Evolutionary conservation across 1,140 invertebrate genomes (phyloP).

Genomic region (Drosophila lini): DNA sequence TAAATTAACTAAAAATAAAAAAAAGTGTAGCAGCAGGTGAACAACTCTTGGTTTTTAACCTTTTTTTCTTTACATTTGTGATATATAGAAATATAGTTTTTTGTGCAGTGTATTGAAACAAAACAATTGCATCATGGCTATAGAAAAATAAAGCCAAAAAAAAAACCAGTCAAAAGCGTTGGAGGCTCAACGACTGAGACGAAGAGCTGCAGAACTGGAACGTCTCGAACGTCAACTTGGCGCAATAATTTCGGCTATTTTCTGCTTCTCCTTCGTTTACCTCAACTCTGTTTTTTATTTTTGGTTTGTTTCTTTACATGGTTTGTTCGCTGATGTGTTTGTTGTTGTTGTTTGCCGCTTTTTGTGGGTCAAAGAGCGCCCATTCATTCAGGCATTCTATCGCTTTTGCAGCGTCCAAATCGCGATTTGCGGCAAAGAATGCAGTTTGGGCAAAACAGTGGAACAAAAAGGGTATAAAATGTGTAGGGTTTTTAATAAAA

Average conservation of each 20-base stretch:
- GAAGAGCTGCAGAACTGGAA: conserved; percentile 62
- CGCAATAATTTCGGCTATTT: conserved; percentile 65
- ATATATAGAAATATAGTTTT: no score
- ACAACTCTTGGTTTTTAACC: no score
- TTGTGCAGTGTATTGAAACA: conserved; percentile 13
- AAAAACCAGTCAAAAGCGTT: conserved; percentile 62
- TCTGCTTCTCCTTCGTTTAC: conserved; percentile 38
- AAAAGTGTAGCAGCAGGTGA: no score
- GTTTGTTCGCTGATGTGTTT: conserved; percentile 9
- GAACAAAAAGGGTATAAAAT: not conserved
- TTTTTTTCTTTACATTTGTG: no score
- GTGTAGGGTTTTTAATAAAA: not conserved
- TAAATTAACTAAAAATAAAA: not conserved
- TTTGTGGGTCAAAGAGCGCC: conserved; percentile 60
- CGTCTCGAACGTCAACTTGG: conserved; percentile 60
- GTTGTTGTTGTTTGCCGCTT: conserved; percentile 3
- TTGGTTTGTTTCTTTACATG: conserved; percentile 15
- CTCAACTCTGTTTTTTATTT: conserved; percentile 17
- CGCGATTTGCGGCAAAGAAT: conserved; percentile 18
- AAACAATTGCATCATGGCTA: conserved; percentile 67
- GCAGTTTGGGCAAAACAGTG: conserved; percentile 18
- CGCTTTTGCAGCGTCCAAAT: conserved; percentile 7
- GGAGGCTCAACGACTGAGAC: conserved; percentile 29
- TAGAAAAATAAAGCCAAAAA: not conserved
- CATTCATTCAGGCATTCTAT: conserved; percentile 23